Evolutionary conservation across 2,888 invertebrate species (phyloP).

Genomic region (Pheosia gnoma): DNA sequence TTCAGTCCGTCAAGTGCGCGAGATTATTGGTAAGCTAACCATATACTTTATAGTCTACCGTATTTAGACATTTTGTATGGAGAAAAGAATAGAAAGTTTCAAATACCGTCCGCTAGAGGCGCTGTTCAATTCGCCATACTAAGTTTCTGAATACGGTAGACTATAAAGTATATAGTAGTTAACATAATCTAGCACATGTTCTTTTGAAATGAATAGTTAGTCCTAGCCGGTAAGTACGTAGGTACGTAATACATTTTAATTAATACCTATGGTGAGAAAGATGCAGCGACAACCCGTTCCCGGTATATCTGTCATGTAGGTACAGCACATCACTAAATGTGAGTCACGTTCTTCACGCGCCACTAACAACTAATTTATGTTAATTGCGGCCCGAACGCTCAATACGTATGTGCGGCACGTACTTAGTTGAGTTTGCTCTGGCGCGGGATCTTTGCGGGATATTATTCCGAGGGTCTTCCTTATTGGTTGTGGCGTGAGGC

Average conservation of each 20-base stretch:
- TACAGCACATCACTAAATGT: conserved; percentile 44
- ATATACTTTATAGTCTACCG: too few species aligned
- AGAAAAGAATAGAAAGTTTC: too few species aligned
- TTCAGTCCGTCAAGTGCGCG: too few species aligned
- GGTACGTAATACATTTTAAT: not conserved
- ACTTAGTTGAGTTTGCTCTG: conserved; percentile 58
- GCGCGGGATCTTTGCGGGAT: conserved; percentile 44
- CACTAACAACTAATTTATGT: conserved; percentile 80
- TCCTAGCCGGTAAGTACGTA: not conserved
- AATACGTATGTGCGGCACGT: conserved; percentile 74
- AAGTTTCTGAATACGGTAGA: too few species aligned
- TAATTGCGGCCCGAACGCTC: conserved; percentile 62
- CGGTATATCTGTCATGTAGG: conserved; percentile 48
- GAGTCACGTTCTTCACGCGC: conserved; percentile 80
- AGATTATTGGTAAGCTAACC: too few species aligned
- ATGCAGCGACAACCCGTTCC: conserved; percentile 8
- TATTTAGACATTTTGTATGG: too few species aligned
- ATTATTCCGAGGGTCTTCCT: conserved; percentile 38
- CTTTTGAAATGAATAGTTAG: not conserved
- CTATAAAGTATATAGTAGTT: too few species aligned
- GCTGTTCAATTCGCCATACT: too few species aligned
- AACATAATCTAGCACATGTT: too few species aligned
- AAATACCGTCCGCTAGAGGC: too few species aligned
- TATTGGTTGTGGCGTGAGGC: conserved; percentile 30
- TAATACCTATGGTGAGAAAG: not conserved